A percentile compares a stretch with the other conserved stretches of the same genome.
Evolutionary conservation across 2,888 invertebrate species (phyloP).

Genomic region (Drosophila pseudotalamancana): DNA sequence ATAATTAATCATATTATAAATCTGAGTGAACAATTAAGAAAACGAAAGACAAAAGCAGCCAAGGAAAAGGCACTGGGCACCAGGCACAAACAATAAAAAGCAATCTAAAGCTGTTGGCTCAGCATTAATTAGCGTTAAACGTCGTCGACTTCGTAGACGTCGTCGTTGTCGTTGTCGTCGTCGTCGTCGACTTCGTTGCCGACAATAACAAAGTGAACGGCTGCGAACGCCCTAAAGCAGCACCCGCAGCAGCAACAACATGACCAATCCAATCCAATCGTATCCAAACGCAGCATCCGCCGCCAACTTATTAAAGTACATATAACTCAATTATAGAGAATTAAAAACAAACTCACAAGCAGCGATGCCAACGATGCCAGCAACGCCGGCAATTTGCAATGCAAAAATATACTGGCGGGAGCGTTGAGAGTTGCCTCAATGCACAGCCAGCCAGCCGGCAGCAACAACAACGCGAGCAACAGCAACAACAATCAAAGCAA

Average conservation of each 20-base stretch:
- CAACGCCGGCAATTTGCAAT: conserved; percentile 74
- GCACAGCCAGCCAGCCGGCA: conserved; percentile 25
- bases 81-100: conserved; percentile 52
- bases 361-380: conserved; percentile 41
- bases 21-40: conserved; percentile 71
- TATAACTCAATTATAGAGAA: conserved; percentile 79
- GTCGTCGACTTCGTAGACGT: conserved; percentile 42
- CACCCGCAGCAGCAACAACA: conserved; percentile 38
- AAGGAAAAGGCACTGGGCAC: conserved; percentile 41
- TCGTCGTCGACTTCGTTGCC: conserved; percentile 26
- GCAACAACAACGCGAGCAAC: conserved; percentile 8
- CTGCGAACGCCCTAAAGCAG: conserved; percentile 56
- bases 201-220: conserved; percentile 36
- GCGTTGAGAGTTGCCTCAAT: conserved; percentile 22
- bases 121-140: conserved; percentile 79
- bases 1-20: conserved; percentile 78
- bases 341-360: conserved; percentile 76
- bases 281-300: conserved; percentile 65
- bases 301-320: conserved; percentile 78
- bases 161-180: conserved; percentile 29
- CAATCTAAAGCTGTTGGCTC: conserved; percentile 75
- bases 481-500: conserved; percentile 69
- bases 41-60: conserved; percentile 62
- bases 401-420: conserved; percentile 56
- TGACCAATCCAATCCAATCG: conserved; percentile 26